Evolutionary conservation across 2,797 vertebrate genomes (phyloP).

Genomic region (Siniperca undulata): DNA sequence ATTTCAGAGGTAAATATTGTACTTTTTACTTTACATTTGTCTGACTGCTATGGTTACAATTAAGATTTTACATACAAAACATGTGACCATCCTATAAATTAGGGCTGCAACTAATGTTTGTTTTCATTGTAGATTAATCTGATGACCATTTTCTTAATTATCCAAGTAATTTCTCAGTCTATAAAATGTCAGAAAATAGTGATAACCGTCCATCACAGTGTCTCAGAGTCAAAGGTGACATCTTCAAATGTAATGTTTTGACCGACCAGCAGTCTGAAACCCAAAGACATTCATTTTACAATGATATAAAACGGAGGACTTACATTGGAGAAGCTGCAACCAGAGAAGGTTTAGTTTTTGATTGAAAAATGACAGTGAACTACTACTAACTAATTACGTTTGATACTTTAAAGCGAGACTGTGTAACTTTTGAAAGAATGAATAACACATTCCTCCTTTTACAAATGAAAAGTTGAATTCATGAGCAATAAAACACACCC

Average conservation of each 20-base stretch:
- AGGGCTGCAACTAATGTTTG: not conserved
- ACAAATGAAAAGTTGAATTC: not conserved
- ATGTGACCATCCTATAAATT: not conserved
- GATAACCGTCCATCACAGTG: not conserved
- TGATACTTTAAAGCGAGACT: not conserved
- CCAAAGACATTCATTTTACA: not conserved
- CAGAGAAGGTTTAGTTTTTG: not conserved
- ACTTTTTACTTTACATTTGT: too few species aligned
- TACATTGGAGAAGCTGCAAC: not conserved
- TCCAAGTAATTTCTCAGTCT: not conserved
- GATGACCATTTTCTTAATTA: not conserved
- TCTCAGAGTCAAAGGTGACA: not conserved
- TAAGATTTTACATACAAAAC: not conserved
- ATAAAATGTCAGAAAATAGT: not conserved
- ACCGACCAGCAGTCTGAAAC: not conserved
- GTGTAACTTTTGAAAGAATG: not conserved
- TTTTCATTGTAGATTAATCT: not conserved
- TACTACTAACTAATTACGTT: too few species aligned
- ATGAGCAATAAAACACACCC: too few species aligned
- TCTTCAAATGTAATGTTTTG: not conserved
- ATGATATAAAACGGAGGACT: not conserved
- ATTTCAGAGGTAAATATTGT: not conserved
- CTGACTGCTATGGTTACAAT: not conserved
- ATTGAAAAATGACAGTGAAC: not conserved
- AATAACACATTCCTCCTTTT: not conserved